Evolutionary conservation across 2,113 vertebrate genomes (phyloP), one percentile per base, ranked within the genome.

Genomic region (Synodontis membranacea): DNA sequence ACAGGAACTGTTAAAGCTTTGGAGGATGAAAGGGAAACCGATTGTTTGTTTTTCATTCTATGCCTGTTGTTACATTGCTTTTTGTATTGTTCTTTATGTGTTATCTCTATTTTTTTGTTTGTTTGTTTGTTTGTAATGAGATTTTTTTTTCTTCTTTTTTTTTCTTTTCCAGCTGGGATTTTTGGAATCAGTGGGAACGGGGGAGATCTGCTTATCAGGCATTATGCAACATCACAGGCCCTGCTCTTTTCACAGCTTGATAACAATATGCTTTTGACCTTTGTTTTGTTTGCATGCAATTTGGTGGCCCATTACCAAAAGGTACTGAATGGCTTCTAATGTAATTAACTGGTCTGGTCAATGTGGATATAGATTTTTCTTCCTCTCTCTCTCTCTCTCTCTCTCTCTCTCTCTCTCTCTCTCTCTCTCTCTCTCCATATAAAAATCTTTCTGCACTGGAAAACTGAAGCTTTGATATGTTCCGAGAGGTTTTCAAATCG

Each of bases 401-500:
- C 25, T 78, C 31, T 78, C 56, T 86, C 88, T 0, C 82, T 86
- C 88, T n/a, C n/a, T n/a, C n/a, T n/a, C n/a, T n/a, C n/a, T n/a
- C n/a, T n/a, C 42, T 66, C 5, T 58, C 39, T 78, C 56, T 86
- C 88, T 0, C 82, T 86, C 88, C 0, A 89, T 91, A 91, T 89
- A 74, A 88, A 88, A 91, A 83, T 92, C 89, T 91, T 90, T 92
- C 79, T 78, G 62, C 86, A 60, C 84, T 92, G 92, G 91, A 92
- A 89, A 91, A 83, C 89, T 84, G 83, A 84, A 93, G 91, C 94
- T 95, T 95, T 93, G 94, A 94, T 93, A 92, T 93, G 89, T 94
- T 93, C 94, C 91, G 90, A 93, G 93, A 93, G 91, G 90, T 92
- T 93, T 89, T 91, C n/a, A 84, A 90, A 74, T 56, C 31, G 23